phyloP scores from a whole-genome alignment of 2,888 invertebrate species.

The Acleris literana region DNA sequence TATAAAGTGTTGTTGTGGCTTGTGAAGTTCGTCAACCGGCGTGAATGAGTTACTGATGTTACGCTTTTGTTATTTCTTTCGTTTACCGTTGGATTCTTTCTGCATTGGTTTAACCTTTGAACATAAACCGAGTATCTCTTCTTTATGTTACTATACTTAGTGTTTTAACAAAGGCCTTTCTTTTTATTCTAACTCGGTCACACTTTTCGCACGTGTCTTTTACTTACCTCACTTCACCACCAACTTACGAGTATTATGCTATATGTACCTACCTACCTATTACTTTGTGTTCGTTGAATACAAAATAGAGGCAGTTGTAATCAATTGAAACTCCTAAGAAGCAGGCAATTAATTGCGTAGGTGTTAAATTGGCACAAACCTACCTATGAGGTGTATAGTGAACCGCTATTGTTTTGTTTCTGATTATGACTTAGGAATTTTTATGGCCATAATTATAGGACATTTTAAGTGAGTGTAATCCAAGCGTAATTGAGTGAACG shows the following conservation, averaged over 20 bases:
- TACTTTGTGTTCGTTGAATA: not conserved
- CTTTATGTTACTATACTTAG: too few species aligned
- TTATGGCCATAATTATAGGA: conserved; percentile 8
- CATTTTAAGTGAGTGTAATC: too few species aligned
- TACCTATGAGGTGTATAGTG: conserved; percentile 5
- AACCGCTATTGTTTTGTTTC: conserved; percentile 1
- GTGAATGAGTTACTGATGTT: conserved; percentile 39
- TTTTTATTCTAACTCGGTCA: not conserved
- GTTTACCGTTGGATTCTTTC: conserved; percentile 45
- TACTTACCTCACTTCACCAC: too few species aligned
- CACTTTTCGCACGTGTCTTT: not conserved
- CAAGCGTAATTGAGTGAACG: too few species aligned
- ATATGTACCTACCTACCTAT: not conserved
- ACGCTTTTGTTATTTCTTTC: conserved; percentile 56
- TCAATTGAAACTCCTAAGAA: conserved; percentile 11
- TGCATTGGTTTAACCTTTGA: conserved; percentile 1
- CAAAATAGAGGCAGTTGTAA: not conserved
- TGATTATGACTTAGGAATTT: conserved; percentile 13
- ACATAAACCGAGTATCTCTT: too few species aligned
- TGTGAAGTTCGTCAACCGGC: conserved; percentile 36
- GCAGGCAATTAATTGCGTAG: conserved; percentile 7
- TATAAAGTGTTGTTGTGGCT: conserved; percentile 41
- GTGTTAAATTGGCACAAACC: conserved; percentile 16
- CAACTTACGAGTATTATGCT: too few species aligned
- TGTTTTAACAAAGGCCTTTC: too few species aligned